phyloP scores from a whole-genome alignment of 2,113 vertebrate species.

The Crocuta crocuta region DNA sequence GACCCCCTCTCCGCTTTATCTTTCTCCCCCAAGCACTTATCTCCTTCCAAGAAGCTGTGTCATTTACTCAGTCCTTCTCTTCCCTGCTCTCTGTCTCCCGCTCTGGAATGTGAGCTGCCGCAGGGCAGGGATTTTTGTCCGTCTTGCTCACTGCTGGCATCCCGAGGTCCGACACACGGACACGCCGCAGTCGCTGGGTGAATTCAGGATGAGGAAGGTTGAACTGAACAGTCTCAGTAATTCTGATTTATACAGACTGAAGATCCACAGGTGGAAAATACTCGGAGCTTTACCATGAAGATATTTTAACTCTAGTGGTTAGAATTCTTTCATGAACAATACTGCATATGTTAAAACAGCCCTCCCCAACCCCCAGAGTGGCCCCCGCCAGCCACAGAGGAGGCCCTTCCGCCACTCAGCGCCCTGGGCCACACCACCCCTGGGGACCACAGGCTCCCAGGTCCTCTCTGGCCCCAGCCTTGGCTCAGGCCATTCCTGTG shows the following conservation, averaged over 20 bases:
- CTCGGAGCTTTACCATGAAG: neutral
- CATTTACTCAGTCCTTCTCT: neutral
- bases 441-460: neutral
- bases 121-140: neutral
- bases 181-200: neutral
- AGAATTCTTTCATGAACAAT: neutral
- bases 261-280: neutral
- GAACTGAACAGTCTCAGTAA: neutral
- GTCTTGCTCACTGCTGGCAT: neutral
- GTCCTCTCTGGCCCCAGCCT: neutral
- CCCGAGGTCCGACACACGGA: neutral
- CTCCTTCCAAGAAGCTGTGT: neutral
- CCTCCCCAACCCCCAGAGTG: too few relatives aligned
- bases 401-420: neutral
- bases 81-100: neutral
- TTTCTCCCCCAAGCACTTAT: neutral
- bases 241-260: neutral
- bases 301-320: neutral
- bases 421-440: neutral
- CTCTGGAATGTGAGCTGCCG: neutral
- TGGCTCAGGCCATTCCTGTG: fast-evolving
- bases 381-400: neutral
- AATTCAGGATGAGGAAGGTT: neutral
- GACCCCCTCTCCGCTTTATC: too few relatives aligned
- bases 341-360: neutral